Base-by-base conservation (phyloP, 2,797 vertebrate species). In the Apogon hyalosoma region DNA sequence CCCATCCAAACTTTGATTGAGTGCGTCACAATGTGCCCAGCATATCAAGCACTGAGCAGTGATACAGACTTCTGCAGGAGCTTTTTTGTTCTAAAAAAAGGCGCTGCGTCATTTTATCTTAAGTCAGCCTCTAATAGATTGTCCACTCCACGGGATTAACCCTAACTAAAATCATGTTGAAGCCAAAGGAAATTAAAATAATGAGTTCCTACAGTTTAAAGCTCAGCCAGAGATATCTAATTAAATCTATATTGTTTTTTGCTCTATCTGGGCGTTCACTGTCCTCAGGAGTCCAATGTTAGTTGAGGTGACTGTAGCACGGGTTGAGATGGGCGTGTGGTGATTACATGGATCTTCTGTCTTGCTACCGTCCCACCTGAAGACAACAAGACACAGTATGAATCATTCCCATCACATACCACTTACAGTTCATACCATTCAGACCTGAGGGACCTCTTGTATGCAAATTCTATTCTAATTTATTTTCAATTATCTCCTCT, bases 331-430 rank as follows among this genome's bases (percentile, higher is more conserved):
- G 7, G 61, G 33, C 11, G 54, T 7, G 15, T 15, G 4, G 39
- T 68, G 73, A 77, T 78, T 53, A 50, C 56, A 49, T 50, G 56
- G 43, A 41, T 21, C 50, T 52, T 36, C 51, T 36, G 16, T 55
- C 59, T 59, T 60, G 81, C 75, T 93, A 92, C 66, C 90, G 79
- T 0, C 90, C 85, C 83, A 93, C 92, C 92, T 93, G 52, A 55
- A 84, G 74, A 78, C 36, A 79, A 60, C 16, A 79, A 28, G 6
- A 36, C 9, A 36, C 33, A 8, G 33, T 9, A 10, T 36, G 33
- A 36, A 10, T 59, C 3, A 65, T 56, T 49, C 51, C 2, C 21
- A 62, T 61, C 6, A 40, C 12, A 50, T 41, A 9, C 24, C 5
- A 28, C 65, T 11, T 47, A 43, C n/a, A 33, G 41, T 43, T 19